Evolutionary conservation across 2,888 invertebrate genomes (phyloP), one percentile per base, ranked within the genome.

Genomic region (Drosophila subsilvestris): DNA sequence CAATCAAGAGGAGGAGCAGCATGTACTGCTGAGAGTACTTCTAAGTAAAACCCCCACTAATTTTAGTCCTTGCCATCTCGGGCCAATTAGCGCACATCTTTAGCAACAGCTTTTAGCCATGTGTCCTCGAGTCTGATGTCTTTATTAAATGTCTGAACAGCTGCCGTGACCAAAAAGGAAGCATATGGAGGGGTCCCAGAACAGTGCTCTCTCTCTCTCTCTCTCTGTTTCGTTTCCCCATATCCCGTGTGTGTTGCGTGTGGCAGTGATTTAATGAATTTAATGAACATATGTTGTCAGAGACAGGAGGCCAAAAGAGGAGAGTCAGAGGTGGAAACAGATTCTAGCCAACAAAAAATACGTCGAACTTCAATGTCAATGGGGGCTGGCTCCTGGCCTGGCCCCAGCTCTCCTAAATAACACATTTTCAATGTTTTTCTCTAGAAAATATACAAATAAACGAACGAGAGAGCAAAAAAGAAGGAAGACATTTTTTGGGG

Each of bases 261-360:
- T 63, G 57, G 42, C 42, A 62, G 75, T 86, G 80, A 86, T 80
- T 88, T 87, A 87, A 87, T 87, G 86, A 86, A 89, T 86, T 89
- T 89, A 87, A 87, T 87, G 89, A 89, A 83, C 88, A 88, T 86
- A 88, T 87, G 88, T 80, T 74, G 70, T 48, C 67, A 72, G 60
- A 72, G 56, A 74, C 75, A 66, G 61, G 61, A 63, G 61, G 62
- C 65, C 68, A 69, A 53, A 79, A 86, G 82, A 82, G 32, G 22
- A 22, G 45, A 45, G 42, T 4, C 32, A 18, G 66, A 55, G 55
- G 65, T 55, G 54, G 43, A 44, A 68, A 53, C 54, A 66, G 68
- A 68, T 68, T 55, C 43, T 49, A 29, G 20, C 54, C 37, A 37
- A 22, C 20, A 29, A 29, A 22, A 65, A 67, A 48, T 9, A 67